Conservation (phyloP, 2,888 invertebrate genomes). For the Cephus nigrinus region DNA sequence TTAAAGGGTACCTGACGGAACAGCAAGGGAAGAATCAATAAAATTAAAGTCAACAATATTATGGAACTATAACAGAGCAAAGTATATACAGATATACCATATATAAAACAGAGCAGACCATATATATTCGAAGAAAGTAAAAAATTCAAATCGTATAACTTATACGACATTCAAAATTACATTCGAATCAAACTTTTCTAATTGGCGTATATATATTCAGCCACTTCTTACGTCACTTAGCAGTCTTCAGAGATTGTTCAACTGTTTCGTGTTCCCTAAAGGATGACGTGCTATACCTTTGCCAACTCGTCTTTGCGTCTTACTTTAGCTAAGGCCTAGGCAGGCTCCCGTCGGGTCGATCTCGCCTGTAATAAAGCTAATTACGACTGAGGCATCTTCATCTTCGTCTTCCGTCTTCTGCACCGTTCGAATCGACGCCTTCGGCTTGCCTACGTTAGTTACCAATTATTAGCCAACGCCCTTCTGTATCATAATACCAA, state of each 20-base stretch:
- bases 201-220: not conserved
- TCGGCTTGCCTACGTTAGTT: not conserved
- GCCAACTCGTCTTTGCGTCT: not conserved
- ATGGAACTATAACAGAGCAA: not conserved
- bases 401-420: not conserved
- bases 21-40: not conserved
- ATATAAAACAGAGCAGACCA: no score
- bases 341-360: not conserved
- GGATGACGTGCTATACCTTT: not conserved
- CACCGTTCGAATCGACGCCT: not conserved
- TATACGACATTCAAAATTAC: not conserved
- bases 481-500: not conserved
- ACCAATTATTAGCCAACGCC: not conserved
- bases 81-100: no score
- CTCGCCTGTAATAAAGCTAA: slow-evolving; percentile 2
- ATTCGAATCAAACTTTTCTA: not conserved
- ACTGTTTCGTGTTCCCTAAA: not conserved
- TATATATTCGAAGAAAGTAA: no score
- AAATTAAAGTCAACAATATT: not conserved
- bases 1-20: not conserved
- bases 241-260: not conserved
- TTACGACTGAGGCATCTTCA: not conserved
- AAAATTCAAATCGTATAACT: not conserved
- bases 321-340: not conserved
- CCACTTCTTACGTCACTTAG: not conserved